phyloP scores from a whole-genome alignment of 2,113 vertebrate species.

The Alaudala cheleensis region DNA sequence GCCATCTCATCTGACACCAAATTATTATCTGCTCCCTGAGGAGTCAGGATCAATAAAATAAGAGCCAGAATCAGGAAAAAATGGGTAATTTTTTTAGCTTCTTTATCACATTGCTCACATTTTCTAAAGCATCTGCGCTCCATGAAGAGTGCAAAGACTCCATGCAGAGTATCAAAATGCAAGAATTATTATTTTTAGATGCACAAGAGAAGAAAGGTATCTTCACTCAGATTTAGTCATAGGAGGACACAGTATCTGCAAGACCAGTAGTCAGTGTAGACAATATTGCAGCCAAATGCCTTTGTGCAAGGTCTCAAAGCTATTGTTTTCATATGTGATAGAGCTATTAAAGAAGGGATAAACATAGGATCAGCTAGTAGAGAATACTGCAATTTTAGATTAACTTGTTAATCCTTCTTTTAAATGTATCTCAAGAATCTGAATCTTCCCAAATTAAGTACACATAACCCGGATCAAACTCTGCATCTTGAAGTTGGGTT shows the following conservation, averaged over 20 bases:
- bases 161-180: neutral
- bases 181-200: neutral
- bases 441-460: neutral
- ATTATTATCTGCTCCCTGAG: neutral
- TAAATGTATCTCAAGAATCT: neutral
- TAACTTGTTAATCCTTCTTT: neutral
- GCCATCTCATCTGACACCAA: neutral
- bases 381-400: neutral
- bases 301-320: neutral
- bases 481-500: neutral
- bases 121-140: neutral
- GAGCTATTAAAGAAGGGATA: neutral
- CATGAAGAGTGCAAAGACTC: neutral
- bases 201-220: rapidly evolving
- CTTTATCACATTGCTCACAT: neutral
- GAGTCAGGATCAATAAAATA: neutral
- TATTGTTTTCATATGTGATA: neutral
- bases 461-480: neutral
- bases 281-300: neutral
- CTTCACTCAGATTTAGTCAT: neutral
- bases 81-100: neutral
- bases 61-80: neutral
- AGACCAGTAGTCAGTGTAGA: neutral
- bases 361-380: neutral
- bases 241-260: neutral